These are phyloP conservation scores for Leptopilina myrica DNA, from an alignment of 2,888 invertebrate species.

Conservation along the genomic window DNA sequence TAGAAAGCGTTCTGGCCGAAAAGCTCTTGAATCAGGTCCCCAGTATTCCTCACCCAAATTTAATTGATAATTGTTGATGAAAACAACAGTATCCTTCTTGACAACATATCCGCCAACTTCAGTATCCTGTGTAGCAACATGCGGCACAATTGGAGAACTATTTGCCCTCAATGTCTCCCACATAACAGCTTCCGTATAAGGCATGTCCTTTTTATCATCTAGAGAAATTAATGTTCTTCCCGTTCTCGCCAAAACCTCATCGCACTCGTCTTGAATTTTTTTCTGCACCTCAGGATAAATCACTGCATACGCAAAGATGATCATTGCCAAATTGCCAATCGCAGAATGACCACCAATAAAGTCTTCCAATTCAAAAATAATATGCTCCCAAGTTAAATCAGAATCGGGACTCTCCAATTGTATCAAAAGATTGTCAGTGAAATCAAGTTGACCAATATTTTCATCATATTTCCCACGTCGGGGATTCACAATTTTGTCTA, in stretches of 20 bases:
- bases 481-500: slow-evolving; percentile 83
- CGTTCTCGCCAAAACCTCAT: slow-evolving; percentile 72
- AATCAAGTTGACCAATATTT: slow-evolving; percentile 81
- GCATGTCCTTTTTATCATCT: slow-evolving; percentile 83
- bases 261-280: slow-evolving; percentile 84
- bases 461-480: slow-evolving; percentile 79
- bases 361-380: slow-evolving; percentile 90
- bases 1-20: slow-evolving; percentile 87
- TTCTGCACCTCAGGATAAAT: slow-evolving; percentile 82
- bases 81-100: slow-evolving; percentile 87
- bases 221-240: slow-evolving; percentile 79
- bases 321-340: slow-evolving; percentile 89
- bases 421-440: slow-evolving; percentile 87
- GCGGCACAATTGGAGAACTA: slow-evolving; percentile 93
- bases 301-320: slow-evolving; percentile 84
- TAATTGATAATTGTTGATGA: slow-evolving; percentile 90
- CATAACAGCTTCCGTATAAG: slow-evolving; percentile 89
- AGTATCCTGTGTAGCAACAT: slow-evolving; percentile 88
- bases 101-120: slow-evolving; percentile 85
- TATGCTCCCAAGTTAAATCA: slow-evolving; percentile 86
- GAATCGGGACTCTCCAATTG: slow-evolving; percentile 82
- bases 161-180: slow-evolving; percentile 88
- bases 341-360: slow-evolving; percentile 93
- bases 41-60: slow-evolving; percentile 87
- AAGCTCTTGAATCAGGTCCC: slow-evolving; percentile 82